Evolutionary conservation across 2,888 invertebrate species (phyloP).

Genomic region (Mythimna albipuncta): DNA sequence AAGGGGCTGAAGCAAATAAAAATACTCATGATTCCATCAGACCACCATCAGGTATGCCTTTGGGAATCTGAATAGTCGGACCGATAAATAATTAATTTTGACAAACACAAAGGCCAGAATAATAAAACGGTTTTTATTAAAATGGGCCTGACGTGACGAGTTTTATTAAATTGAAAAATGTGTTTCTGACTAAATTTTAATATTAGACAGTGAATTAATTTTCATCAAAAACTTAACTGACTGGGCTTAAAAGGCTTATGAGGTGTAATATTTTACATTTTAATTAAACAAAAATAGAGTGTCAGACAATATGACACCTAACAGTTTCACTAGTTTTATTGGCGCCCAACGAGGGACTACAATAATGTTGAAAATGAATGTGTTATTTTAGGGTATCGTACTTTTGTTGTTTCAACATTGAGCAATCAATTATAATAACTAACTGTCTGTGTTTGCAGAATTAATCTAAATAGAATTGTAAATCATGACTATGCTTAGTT

Average conservation of each 20-base stretch:
- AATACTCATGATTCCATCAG: slow-evolving; percentile 32
- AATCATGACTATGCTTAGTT: slow-evolving; percentile 21
- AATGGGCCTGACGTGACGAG: slow-evolving; percentile 36
- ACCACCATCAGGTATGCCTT: slow-evolving; percentile 24
- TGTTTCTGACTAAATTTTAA: slow-evolving; percentile 47
- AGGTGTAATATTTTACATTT: slow-evolving; percentile 49
- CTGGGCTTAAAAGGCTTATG: slow-evolving; percentile 41
- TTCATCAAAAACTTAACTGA: slow-evolving; percentile 52
- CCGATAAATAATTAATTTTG: slow-evolving; percentile 40
- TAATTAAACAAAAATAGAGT: slow-evolving; percentile 52
- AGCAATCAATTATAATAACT: slow-evolving; percentile 22
- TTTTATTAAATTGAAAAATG: slow-evolving; percentile 58
- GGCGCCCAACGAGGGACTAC: slow-evolving; percentile 36
- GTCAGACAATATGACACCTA: slow-evolving; percentile 16
- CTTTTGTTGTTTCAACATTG: slow-evolving; percentile 16
- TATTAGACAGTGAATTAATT: slow-evolving; percentile 45
- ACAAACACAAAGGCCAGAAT: slow-evolving; percentile 34
- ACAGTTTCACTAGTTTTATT: slow-evolving; percentile 31
- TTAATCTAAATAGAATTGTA: slow-evolving; percentile 19
- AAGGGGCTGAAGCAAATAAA: slow-evolving; percentile 38
- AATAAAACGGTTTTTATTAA: slow-evolving; percentile 50
- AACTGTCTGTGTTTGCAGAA: slow-evolving; percentile 23
- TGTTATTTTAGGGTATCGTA: slow-evolving; percentile 26
- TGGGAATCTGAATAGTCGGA: slow-evolving; percentile 20
- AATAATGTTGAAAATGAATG: slow-evolving; percentile 38